A percentile compares a stretch with the other conserved stretches of the same genome.
Conservation (phyloP, 2,113 vertebrate species). For the Microcebus griseorufus region DNA sequence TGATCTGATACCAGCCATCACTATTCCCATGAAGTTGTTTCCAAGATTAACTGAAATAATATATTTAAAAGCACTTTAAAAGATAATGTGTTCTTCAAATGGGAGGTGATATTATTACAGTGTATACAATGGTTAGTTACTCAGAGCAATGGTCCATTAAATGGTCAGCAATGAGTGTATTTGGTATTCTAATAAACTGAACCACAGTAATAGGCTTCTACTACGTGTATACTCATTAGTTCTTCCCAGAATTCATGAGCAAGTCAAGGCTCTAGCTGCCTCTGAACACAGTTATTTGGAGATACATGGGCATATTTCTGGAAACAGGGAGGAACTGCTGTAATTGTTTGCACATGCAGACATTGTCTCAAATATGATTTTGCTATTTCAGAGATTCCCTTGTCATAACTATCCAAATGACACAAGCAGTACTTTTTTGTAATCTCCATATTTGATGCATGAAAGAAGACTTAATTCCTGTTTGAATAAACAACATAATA, state of each 20-base stretch:
- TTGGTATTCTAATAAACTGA: slow-evolving; percentile 50
- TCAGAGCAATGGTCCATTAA: slow-evolving; percentile 65
- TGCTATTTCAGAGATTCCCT: slow-evolving; percentile 81
- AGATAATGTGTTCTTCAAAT: slow-evolving; percentile 60
- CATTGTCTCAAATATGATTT: slow-evolving; percentile 87
- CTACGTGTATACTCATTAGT: slow-evolving; percentile 38
- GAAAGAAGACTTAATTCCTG: slow-evolving; percentile 91
- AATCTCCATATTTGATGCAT: slow-evolving; percentile 88
- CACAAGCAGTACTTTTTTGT: slow-evolving; percentile 83
- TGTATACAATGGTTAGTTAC: slow-evolving; percentile 61
- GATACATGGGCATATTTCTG: slow-evolving; percentile 79
- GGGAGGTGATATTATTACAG: slow-evolving; percentile 49
- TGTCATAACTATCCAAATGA: slow-evolving; percentile 84
- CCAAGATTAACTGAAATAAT: slow-evolving; percentile 56
- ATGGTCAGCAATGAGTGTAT: slow-evolving; percentile 54
- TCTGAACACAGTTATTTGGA: slow-evolving; percentile 73
- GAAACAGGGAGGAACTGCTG: slow-evolving; percentile 66
- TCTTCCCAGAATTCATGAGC: slow-evolving; percentile 49
- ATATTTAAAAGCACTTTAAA: slow-evolving; percentile 63
- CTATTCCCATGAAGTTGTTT: slow-evolving; percentile 44
- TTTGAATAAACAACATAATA: slow-evolving; percentile 91
- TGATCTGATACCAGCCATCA: slow-evolving; percentile 9
- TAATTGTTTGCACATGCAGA: slow-evolving; percentile 86
- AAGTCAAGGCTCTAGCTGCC: slow-evolving; percentile 36
- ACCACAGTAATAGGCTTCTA: slow-evolving; percentile 43